Conservation (phyloP, 2,113 vertebrate genomes). For the Brachypodius melanocephalos region DNA sequence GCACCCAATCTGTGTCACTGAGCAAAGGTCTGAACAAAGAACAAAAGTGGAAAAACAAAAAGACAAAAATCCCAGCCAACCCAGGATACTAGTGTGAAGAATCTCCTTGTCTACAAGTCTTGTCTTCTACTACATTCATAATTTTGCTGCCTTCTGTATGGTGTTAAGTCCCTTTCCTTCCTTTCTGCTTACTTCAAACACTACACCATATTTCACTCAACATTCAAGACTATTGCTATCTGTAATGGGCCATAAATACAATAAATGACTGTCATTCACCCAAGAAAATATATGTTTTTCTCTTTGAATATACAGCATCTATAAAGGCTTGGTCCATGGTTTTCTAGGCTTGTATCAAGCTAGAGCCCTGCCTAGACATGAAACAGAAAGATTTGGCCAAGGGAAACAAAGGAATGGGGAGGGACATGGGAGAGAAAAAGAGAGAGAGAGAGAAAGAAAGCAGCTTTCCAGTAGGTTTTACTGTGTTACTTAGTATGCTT, state of each 20-base stretch:
- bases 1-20: background rate
- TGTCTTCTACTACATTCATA: background rate
- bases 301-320: background rate
- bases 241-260: background rate
- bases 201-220: background rate
- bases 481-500: background rate
- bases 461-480: background rate
- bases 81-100: background rate
- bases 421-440: fast-evolving
- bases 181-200: background rate
- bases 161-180: background rate
- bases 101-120: background rate
- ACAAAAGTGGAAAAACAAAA: background rate
- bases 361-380: background rate
- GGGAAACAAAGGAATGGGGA: background rate
- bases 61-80: background rate
- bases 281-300: background rate
- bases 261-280: background rate
- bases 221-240: background rate
- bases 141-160: background rate
- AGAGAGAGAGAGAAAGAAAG: background rate
- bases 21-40: background rate
- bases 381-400: background rate
- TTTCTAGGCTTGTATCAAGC: background rate
- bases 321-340: background rate